phyloP scores from a whole-genome alignment of 2,888 invertebrate genomes.

The Drosophila hamatofila region DNA sequence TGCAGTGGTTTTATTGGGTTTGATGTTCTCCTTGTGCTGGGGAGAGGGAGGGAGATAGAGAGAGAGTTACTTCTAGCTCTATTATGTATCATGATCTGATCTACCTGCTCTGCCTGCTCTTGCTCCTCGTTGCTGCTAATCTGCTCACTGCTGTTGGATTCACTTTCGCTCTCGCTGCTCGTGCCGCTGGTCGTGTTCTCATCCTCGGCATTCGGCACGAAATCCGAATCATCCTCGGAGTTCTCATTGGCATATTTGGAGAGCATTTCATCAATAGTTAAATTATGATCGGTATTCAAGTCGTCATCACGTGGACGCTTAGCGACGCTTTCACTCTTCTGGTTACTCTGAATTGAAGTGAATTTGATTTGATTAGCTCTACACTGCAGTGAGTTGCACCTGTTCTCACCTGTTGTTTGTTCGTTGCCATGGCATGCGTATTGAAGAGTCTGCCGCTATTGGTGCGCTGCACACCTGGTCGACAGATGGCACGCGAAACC shows the following conservation, averaged over 20 bases:
- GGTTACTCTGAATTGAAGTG: conserved; percentile 12
- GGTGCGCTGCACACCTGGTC: conserved; percentile 67
- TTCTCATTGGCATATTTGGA: conserved; percentile 76
- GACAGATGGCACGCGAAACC: conserved; percentile 75
- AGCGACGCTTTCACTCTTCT: conserved; percentile 24
- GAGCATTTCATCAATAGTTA: conserved; percentile 77
- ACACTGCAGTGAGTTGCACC: neutral
- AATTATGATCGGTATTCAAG: conserved; percentile 49
- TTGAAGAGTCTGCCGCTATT: conserved; percentile 36
- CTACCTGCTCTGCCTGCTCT: conserved; percentile 37
- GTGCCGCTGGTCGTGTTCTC: conserved; percentile 30
- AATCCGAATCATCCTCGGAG: conserved; percentile 82
- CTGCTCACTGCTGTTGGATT: conserved; percentile 49
- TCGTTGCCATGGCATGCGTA: conserved; percentile 6
- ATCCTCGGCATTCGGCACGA: conserved; percentile 69
- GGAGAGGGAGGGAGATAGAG: neutral
- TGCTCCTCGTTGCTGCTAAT: conserved; percentile 47
- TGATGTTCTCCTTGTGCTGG: conserved; percentile 13
- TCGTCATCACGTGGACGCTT: conserved; percentile 71
- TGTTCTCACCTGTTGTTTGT: conserved; percentile 40
- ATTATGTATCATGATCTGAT: neutral
- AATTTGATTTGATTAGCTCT: too few relatives aligned
- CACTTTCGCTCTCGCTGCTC: conserved; percentile 39
- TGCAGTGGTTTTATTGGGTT: neutral
- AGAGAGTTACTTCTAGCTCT: neutral